Conservation (phyloP, 2,113 vertebrate genomes). For the Equus quagga region DNA sequence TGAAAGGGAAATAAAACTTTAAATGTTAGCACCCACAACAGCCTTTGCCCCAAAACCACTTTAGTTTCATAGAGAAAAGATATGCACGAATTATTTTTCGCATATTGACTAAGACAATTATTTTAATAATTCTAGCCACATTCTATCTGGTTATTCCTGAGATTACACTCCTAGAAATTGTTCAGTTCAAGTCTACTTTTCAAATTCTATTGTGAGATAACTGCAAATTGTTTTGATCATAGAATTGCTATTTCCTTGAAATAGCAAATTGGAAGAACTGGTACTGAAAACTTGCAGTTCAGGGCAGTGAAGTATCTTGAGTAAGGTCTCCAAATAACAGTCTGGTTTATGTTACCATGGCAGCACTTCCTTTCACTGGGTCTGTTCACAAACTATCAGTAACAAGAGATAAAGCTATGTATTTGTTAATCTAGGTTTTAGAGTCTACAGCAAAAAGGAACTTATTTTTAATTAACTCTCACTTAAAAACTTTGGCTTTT, state of each 20-base stretch:
- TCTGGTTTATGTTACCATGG: conserved; percentile 75
- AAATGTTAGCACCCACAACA: conserved; percentile 19
- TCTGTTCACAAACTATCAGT: conserved; percentile 43
- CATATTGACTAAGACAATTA: conserved; percentile 20
- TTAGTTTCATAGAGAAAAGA: conserved; percentile 39
- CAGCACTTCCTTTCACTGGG: conserved; percentile 69
- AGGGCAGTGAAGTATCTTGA: conserved; percentile 60
- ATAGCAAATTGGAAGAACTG: conserved; percentile 60
- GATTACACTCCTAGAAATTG: conserved; percentile 22
- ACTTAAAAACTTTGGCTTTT: background rate
- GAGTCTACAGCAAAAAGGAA: conserved; percentile 52
- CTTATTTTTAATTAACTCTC: conserved; percentile 59
- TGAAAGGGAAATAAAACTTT: conserved; percentile 36
- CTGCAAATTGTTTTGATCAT: conserved; percentile 51
- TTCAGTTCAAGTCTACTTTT: conserved; percentile 59
- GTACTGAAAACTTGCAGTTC: conserved; percentile 65
- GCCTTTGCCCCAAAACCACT: conserved; percentile 29
- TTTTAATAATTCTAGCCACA: conserved; percentile 33
- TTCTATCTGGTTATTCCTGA: conserved; percentile 47
- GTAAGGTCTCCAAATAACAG: conserved; percentile 70
- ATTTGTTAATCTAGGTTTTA: conserved; percentile 56
- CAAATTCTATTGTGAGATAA: conserved; percentile 57
- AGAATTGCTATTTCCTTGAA: conserved; percentile 65
- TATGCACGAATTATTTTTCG: conserved; percentile 37
- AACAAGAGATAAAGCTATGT: conserved; percentile 58